Evolutionary conservation across 2,113 vertebrate genomes (phyloP).

Genomic region (Anseranas semipalmata): DNA sequence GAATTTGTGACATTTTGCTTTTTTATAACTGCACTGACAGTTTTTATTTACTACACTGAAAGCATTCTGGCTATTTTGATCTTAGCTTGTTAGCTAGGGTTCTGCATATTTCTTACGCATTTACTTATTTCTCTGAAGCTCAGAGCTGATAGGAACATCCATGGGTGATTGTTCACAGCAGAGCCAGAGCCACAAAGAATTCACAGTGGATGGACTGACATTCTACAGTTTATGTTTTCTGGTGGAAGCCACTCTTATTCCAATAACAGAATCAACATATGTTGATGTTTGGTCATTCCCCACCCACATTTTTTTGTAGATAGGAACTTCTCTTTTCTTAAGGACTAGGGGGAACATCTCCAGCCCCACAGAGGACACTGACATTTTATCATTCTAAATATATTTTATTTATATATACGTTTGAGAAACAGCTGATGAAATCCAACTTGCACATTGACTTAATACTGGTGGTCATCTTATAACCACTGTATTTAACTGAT

Average conservation of each 20-base stretch:
- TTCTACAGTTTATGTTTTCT: background rate
- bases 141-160: background rate
- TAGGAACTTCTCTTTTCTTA: background rate
- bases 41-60: background rate
- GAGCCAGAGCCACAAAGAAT: background rate
- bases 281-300: background rate
- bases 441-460: background rate
- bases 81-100: background rate
- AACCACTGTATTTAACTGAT: background rate
- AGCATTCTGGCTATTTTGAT: background rate
- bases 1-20: background rate
- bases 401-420: background rate
- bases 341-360: background rate
- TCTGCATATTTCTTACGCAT: background rate
- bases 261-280: background rate
- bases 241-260: background rate
- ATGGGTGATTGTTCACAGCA: background rate
- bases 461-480: background rate
- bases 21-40: background rate
- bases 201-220: background rate
- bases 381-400: background rate
- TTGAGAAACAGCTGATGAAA: background rate
- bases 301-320: background rate
- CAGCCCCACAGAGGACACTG: background rate
- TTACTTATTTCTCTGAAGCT: background rate